Evolutionary conservation across 2,888 invertebrate genomes (phyloP).

Genomic region (Phaedon cochleariae): DNA sequence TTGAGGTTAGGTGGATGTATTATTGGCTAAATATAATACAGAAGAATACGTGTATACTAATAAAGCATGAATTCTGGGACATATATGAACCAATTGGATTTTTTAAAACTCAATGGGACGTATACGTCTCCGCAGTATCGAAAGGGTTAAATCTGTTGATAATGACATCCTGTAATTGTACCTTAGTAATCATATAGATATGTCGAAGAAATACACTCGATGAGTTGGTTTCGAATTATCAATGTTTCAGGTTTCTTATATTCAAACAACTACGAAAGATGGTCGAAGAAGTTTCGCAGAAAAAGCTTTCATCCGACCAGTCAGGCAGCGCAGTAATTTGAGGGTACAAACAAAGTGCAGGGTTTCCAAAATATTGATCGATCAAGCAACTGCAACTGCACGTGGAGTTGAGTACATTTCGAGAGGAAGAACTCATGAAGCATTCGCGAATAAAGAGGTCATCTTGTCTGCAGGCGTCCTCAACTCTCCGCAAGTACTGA

Average conservation of each 20-base stretch:
- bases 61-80: no score
- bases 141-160: no score
- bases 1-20: no score
- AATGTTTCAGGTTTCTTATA: slow-evolving; percentile 60
- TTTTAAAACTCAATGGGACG: no score
- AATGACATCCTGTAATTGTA: no score
- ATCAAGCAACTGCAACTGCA: slow-evolving; percentile 59
- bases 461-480: slow-evolving; percentile 75
- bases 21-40: no score
- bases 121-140: no score
- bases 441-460: slow-evolving; percentile 65
- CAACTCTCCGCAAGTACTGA: slow-evolving; percentile 79
- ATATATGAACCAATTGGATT: no score
- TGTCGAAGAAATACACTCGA: no score
- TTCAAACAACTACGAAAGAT: slow-evolving; percentile 68
- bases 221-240: no score
- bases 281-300: slow-evolving; percentile 75
- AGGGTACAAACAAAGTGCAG: slow-evolving; percentile 69
- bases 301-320: slow-evolving; percentile 70
- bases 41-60: no score
- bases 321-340: slow-evolving; percentile 70
- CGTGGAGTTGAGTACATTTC: slow-evolving; percentile 57
- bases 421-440: slow-evolving; percentile 49
- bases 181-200: no score
- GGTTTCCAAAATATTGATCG: slow-evolving; percentile 69